phyloP scores from a whole-genome alignment of 2,888 invertebrate species.

The Ectropis crepuscularia region DNA sequence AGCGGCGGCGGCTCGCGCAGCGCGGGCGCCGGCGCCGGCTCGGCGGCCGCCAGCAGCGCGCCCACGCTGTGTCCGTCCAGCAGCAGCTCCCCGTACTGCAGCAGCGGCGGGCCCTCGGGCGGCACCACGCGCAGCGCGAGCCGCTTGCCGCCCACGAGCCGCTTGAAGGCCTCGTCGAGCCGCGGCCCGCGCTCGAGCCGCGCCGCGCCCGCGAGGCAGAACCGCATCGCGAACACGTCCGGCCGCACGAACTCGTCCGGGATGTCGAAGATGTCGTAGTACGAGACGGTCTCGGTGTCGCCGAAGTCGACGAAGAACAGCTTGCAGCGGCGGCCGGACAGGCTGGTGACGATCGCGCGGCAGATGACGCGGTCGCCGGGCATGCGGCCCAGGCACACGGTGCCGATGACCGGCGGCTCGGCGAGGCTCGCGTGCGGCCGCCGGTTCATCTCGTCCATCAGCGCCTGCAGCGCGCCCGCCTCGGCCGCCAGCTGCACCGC shows the following conservation, averaged over 20 bases:
- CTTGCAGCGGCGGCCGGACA: conserved; percentile 89
- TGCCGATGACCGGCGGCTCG: conserved; percentile 89
- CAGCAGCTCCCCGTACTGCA: conserved; percentile 90
- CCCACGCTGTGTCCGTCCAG: conserved; percentile 85
- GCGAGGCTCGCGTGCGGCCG: conserved; percentile 85
- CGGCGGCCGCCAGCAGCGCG: conserved; percentile 80
- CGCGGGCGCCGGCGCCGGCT: conserved; percentile 72
- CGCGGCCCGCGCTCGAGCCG: conserved; percentile 84
- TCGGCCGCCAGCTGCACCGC: conserved; percentile 89
- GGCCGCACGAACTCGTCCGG: conserved; percentile 89
- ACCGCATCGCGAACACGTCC: conserved; percentile 90
- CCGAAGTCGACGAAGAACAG: conserved; percentile 93
- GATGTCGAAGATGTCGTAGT: conserved; percentile 89
- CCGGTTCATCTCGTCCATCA: conserved; percentile 90
- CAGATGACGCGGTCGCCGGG: conserved; percentile 88
- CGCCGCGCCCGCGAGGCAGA: conserved; percentile 89
- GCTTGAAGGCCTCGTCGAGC: conserved; percentile 89
- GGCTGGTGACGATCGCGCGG: conserved; percentile 90
- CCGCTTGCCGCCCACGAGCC: conserved; percentile 86
- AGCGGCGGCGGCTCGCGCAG: conserved; percentile 71
- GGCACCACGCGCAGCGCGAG: conserved; percentile 88
- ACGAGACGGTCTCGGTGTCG: conserved; percentile 89
- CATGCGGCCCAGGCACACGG: conserved; percentile 90
- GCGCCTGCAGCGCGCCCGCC: conserved; percentile 85
- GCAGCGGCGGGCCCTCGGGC: conserved; percentile 88